A percentile compares a stretch with the other conserved stretches of the same genome.
Conservation (phyloP, 2,797 vertebrate species). For the Poliocrania exsul region DNA sequence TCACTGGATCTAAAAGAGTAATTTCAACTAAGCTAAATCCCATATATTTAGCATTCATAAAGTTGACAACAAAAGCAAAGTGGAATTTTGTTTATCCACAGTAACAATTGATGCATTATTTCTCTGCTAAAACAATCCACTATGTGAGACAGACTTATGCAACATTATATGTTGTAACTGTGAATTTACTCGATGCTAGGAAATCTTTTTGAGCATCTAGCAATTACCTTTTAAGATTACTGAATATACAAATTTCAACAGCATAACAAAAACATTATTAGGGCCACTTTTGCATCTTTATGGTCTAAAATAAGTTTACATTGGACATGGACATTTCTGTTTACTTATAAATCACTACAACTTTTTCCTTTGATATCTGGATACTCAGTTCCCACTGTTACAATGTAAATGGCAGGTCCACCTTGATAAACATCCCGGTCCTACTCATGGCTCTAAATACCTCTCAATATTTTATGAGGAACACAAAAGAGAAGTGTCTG, state of each 20-base stretch:
- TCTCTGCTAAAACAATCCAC: not conserved
- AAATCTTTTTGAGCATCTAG: not conserved
- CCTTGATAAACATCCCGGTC: not conserved
- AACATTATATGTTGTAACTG: not conserved
- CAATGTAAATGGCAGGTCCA: not conserved
- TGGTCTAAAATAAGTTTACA: not conserved
- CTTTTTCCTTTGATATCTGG: not conserved
- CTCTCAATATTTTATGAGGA: not conserved
- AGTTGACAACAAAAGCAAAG: not conserved
- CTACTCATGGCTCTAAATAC: not conserved
- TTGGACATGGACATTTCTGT: not conserved
- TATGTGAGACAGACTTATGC: not conserved
- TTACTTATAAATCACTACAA: not conserved
- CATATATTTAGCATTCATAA: not conserved
- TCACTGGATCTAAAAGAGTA: not conserved
- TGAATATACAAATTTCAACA: not conserved
- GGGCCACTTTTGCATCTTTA: not conserved
- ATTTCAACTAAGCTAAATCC: not conserved
- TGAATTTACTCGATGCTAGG: not conserved
- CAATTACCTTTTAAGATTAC: not conserved
- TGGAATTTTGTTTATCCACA: slow-evolving; percentile 34
- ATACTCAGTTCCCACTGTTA: not conserved
- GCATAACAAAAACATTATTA: not conserved
- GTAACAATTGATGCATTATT: not conserved
- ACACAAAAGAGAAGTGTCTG: not conserved